Conservation (phyloP, 1,140 invertebrate species). For the Zaprionus ornatus region DNA sequence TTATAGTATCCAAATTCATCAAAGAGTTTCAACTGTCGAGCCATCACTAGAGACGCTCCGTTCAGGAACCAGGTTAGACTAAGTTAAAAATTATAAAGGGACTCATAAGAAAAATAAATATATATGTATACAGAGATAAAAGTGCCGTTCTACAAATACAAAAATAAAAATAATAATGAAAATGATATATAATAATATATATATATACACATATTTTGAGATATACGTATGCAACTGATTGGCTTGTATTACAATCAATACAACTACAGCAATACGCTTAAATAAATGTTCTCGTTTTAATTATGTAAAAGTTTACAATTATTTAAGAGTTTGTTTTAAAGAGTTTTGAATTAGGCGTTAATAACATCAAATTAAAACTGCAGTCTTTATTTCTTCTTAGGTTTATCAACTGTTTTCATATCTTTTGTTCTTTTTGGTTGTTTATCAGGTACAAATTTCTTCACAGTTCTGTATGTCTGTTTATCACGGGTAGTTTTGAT, state of each 20-base stretch:
- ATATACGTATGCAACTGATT: slow-evolving; percentile 27
- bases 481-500: slow-evolving; percentile 32
- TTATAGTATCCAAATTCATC: background rate
- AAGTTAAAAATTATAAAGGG: slow-evolving; percentile 26
- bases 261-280: slow-evolving; percentile 61
- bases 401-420: slow-evolving; percentile 59
- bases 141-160: slow-evolving; percentile 81
- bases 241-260: slow-evolving; percentile 47
- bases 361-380: slow-evolving; percentile 73
- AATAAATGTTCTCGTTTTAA: slow-evolving; percentile 48
- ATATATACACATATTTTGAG: slow-evolving; percentile 37
- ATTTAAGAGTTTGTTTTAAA: slow-evolving; percentile 30
- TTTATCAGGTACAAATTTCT: slow-evolving; percentile 54
- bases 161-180: slow-evolving; percentile 46
- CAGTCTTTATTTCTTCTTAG: slow-evolving; percentile 78
- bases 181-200: slow-evolving; percentile 37
- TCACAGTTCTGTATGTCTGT: slow-evolving; percentile 34
- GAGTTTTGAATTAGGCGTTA: slow-evolving; percentile 48
- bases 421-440: background rate
- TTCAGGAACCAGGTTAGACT: slow-evolving; percentile 45
- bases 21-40: background rate
- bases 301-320: slow-evolving; percentile 42
- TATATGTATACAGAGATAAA: slow-evolving; percentile 32
- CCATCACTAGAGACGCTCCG: slow-evolving; percentile 24
- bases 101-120: slow-evolving; percentile 9